Percentiles rank a stretch among this genome's conserved stretches.
These are phyloP conservation scores for Montipora capitata DNA, from an alignment of 92 coral and sea anemone species.

Conservation along the genomic window DNA sequence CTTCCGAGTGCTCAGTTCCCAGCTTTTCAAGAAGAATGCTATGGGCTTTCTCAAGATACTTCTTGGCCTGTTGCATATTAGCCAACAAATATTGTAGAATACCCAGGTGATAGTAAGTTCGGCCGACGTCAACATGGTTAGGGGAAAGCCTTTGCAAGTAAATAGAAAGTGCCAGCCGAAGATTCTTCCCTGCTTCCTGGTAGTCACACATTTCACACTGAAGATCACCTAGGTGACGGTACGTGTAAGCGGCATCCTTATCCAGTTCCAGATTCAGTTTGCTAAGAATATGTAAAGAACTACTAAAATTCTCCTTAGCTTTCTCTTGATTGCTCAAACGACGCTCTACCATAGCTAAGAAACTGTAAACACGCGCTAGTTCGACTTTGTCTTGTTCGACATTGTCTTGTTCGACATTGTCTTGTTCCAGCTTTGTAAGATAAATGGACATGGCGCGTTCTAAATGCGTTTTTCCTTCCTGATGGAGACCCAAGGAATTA, in stretches of 20 bases:
- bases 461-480: slow-evolving; percentile 34
- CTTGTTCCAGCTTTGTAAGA: not conserved
- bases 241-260: not conserved
- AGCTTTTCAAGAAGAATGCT: slow-evolving; percentile 17
- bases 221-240: slow-evolving; percentile 31
- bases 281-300: not conserved
- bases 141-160: not conserved
- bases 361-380: slow-evolving; percentile 20
- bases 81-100: not conserved
- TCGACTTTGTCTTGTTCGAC: not conserved
- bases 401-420: not conserved
- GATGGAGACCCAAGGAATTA: not conserved
- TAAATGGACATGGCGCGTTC: slow-evolving; percentile 23
- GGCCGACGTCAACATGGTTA: slow-evolving; percentile 35
- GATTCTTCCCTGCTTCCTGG: slow-evolving; percentile 26
- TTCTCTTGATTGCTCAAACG: not conserved
- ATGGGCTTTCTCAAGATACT: slow-evolving; percentile 10
- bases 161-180: slow-evolving; percentile 18
- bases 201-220: slow-evolving; percentile 21
- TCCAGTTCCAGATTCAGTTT: not conserved
- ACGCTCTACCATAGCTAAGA: slow-evolving; percentile 22
- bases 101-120: slow-evolving; percentile 20
- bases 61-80: slow-evolving; percentile 37
- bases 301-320: not conserved
- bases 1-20: slow-evolving; percentile 42